Evolutionary conservation across 1,140 invertebrate species (phyloP), one percentile per base, ranked within the genome.

Genomic region (Uloborus diversus): DNA sequence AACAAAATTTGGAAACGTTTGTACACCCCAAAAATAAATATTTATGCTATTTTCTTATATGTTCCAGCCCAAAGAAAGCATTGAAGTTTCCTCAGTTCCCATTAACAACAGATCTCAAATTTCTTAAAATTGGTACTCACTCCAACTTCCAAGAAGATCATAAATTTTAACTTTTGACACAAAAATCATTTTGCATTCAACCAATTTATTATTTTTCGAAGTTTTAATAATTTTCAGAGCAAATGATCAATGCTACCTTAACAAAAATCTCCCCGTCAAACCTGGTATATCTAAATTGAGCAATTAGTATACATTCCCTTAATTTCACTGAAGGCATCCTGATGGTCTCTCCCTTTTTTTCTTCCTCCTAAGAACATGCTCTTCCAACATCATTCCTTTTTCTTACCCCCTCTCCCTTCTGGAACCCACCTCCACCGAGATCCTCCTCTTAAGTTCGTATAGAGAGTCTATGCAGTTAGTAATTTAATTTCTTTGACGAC

Each of bases 401-500:
- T 49, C 23, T 28, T 28, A 30, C 59, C 33, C 42, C 66, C 51
- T 56, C 23, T 33, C 32, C 56, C 76, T 61, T 69, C 76, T n/a
- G n/a, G n/a, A n/a, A n/a, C 30, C 23, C 42, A 35, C 51, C 61
- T 56, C 25, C 62, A 30, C 7, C 47, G 32, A 56, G 4, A 30
- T 23, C 56, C 76, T 49, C 61, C 76, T 56, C 37, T 66, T 78
- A 75, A 75, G 71, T 75, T 75, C 59, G 23, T 32, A 28, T 42
- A 61, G 56, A 51, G 59, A 75, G 61, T 57, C 62, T 51, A 65
- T 78, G 73, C 73, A 78, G 61, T 69, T 79, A 79, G 76, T 68
- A 79, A 79, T 79, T 79, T 79, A 79, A 79, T 79, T 79, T 79
- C 65, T 56, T 69, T 79, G 76, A 79, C 76, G 76, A 79, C 76